These are phyloP conservation scores for Colletes gigas DNA, from an alignment of 1,140 invertebrate genomes.

Conservation along the genomic window DNA sequence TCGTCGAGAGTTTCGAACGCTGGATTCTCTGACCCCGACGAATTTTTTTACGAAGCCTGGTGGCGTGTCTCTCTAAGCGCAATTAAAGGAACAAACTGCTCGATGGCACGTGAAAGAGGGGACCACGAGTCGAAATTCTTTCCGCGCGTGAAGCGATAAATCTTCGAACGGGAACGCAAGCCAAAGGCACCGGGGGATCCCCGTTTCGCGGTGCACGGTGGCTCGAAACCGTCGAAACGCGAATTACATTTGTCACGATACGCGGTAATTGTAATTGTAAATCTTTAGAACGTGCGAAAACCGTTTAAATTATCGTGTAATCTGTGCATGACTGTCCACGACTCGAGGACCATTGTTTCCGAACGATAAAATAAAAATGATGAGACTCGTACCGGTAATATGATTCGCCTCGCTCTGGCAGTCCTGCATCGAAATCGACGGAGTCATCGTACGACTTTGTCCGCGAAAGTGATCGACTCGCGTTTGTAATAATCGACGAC, in stretches of 20 bases:
- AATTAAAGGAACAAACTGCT: conserved; percentile 65
- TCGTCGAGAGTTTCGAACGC: conserved; percentile 61
- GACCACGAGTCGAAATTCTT: conserved; percentile 48
- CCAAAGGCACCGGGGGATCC: background rate
- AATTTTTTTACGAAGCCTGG: conserved; percentile 56
- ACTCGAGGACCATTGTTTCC: background rate
- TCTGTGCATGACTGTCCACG: no score
- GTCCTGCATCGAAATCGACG: background rate
- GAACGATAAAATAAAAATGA: background rate
- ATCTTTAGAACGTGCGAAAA: no score
- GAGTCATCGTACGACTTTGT: background rate
- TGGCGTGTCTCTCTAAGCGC: conserved; percentile 39
- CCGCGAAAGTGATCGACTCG: no score
- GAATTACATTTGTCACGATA: no score
- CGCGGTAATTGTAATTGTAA: no score
- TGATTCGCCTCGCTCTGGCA: background rate
- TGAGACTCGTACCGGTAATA: background rate
- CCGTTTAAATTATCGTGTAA: no score
- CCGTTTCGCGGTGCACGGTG: background rate
- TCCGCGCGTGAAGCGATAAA: conserved; percentile 38
- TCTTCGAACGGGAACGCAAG: conserved; percentile 46
- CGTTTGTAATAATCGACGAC: background rate
- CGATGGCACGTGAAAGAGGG: conserved; percentile 41
- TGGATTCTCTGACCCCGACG: conserved; percentile 39
- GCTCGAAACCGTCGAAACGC: no score